Evolutionary conservation across 2,888 invertebrate genomes (phyloP).

Genomic region (Ophraella communa): DNA sequence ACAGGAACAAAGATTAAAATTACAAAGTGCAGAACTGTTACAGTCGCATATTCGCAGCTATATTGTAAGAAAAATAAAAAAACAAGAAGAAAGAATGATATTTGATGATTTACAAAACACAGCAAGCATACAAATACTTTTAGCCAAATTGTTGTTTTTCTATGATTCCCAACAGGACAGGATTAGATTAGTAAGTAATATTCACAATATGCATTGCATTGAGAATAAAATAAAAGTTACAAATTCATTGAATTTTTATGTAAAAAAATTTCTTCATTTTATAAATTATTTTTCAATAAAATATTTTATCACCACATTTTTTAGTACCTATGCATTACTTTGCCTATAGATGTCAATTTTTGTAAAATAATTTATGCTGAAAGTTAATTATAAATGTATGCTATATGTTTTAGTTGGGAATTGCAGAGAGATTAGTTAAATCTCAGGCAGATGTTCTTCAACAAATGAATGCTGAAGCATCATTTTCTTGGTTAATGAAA

Average conservation of each 20-base stretch:
- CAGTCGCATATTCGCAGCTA: slow-evolving; percentile 84
- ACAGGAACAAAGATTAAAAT: slow-evolving; percentile 74
- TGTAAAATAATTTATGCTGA: too few relatives aligned
- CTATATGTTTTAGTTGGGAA: slow-evolving; percentile 52
- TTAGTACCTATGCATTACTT: too few relatives aligned
- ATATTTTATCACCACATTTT: too few relatives aligned
- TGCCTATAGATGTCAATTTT: too few relatives aligned
- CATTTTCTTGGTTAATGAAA: slow-evolving; percentile 61
- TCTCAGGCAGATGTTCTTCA: slow-evolving; percentile 46
- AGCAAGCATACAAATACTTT: slow-evolving; percentile 64
- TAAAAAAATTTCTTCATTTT: too few relatives aligned
- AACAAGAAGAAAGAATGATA: slow-evolving; percentile 69
- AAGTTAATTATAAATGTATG: too few relatives aligned
- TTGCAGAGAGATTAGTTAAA: slow-evolving; percentile 58
- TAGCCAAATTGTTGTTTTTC: slow-evolving; percentile 78
- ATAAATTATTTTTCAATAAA: too few relatives aligned
- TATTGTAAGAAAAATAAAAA: slow-evolving; percentile 71
- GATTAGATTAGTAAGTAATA: slow-evolving; percentile 65
- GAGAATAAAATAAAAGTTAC: neutral
- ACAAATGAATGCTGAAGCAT: slow-evolving; percentile 48
- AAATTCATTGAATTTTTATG: too few relatives aligned
- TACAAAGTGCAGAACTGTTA: slow-evolving; percentile 79
- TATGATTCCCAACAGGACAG: slow-evolving; percentile 74
- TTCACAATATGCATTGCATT: neutral
- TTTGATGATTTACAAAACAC: slow-evolving; percentile 68